These are phyloP conservation scores for Zelleria hepariella DNA, from an alignment of 2,888 invertebrate species.

Conservation along the genomic window DNA sequence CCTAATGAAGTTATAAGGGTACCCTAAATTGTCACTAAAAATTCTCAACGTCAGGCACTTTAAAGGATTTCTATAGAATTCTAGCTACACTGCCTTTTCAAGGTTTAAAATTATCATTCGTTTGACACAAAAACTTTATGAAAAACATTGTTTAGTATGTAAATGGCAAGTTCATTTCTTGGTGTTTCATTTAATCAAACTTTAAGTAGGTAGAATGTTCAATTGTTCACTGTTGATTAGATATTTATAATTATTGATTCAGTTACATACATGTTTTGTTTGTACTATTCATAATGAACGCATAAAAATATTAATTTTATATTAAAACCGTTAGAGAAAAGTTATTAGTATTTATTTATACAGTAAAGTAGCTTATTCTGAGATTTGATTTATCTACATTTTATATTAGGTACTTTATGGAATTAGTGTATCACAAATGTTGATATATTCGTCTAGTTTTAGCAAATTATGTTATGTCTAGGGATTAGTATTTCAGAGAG, in stretches of 20 bases:
- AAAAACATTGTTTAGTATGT: background rate
- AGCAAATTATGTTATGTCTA: background rate
- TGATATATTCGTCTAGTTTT: background rate
- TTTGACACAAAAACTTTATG: background rate
- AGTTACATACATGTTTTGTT: background rate
- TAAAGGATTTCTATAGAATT: too few species aligned
- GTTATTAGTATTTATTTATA: background rate
- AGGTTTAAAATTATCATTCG: background rate
- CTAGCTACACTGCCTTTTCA: background rate
- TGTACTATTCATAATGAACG: background rate
- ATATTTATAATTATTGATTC: background rate
- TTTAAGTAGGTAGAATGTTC: background rate
- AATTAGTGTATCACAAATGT: conserved; percentile 1
- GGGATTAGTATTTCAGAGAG: background rate
- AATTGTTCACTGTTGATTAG: background rate
- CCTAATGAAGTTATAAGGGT: too few species aligned
- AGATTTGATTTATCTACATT: background rate
- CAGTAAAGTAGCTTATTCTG: background rate
- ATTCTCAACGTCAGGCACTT: too few species aligned
- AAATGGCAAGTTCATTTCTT: background rate
- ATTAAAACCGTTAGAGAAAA: background rate
- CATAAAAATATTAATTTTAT: background rate
- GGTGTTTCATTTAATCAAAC: background rate
- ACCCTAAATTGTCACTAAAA: too few species aligned
- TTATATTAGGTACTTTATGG: background rate